A percentile compares a stretch with the other conserved stretches of the same genome.
Evolutionary conservation across 2,888 invertebrate species (phyloP).

Genomic region (Zonitis immaculata): DNA sequence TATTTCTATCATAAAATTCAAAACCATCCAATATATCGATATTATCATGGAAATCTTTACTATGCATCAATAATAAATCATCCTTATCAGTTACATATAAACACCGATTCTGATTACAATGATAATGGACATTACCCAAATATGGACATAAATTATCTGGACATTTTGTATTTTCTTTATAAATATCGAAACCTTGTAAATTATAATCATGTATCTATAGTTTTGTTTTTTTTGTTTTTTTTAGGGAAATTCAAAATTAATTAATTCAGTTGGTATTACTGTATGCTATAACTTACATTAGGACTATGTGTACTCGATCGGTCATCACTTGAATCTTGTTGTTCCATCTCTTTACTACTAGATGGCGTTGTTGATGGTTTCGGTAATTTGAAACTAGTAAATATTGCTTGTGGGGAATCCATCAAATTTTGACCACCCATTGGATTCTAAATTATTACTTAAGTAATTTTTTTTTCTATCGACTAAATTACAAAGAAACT

Average conservation of each 20-base stretch:
- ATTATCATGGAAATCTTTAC: constrained; percentile 80
- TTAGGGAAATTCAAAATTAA: no score
- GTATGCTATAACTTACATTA: constrained; percentile 37
- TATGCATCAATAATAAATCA: constrained; percentile 73
- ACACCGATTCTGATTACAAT: constrained; percentile 78
- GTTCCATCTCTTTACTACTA: constrained; percentile 41
- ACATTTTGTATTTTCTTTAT: constrained; percentile 61
- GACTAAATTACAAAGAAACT: no score
- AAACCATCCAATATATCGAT: constrained; percentile 79
- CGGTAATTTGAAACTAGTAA: constrained; percentile 88
- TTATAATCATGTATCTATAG: constrained; percentile 52
- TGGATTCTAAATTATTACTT: no score
- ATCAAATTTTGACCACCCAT: constrained; percentile 45
- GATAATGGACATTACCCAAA: constrained; percentile 70
- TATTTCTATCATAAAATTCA: constrained; percentile 72
- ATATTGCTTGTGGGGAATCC: constrained; percentile 83
- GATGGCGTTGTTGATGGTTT: constrained; percentile 52
- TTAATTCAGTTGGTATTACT: constrained; percentile 1
- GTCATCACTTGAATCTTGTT: constrained; percentile 43
- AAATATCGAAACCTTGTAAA: constrained; percentile 60
- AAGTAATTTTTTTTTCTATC: no score
- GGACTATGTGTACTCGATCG: constrained; percentile 43
- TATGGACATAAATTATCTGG: constrained; percentile 71
- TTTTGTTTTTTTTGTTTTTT: no score
- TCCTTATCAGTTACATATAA: constrained; percentile 78